phyloP scores from a whole-genome alignment of 2,797 vertebrate genomes.

The Acrossocheilus wenchowensis region DNA sequence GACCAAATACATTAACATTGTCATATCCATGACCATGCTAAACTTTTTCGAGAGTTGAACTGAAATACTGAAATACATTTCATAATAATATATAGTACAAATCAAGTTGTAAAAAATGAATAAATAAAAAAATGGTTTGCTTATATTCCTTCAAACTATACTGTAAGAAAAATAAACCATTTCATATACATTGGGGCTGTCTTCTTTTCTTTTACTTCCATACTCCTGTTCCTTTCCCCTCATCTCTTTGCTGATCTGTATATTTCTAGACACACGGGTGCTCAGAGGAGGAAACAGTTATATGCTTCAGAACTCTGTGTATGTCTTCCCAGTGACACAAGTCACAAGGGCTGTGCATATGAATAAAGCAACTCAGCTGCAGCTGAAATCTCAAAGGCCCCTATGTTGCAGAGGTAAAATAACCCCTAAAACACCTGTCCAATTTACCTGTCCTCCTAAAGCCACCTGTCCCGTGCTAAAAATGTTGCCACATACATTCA shows the following conservation, averaged over 20 bases:
- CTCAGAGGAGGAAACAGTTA: constrained; percentile 2
- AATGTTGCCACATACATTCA: constrained; percentile 1
- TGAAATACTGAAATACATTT: no score
- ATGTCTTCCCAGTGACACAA: constrained; percentile 28
- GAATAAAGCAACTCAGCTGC: constrained; percentile 13
- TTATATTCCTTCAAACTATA: background rate
- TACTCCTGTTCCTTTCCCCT: background rate
- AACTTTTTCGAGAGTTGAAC: no score
- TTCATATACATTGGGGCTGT: background rate
- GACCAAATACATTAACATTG: no score
- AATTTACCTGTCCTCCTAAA: constrained; percentile 33
- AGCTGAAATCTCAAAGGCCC: constrained; percentile 12
- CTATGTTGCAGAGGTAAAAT: background rate
- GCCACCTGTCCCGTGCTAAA: constrained; percentile 4
- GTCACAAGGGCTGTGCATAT: background rate
- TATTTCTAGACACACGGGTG: constrained; percentile 6
- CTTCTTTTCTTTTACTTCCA: background rate
- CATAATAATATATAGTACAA: no score
- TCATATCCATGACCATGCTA: no score
- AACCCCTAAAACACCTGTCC: constrained; percentile 32
- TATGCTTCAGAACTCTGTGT: constrained; percentile 8
- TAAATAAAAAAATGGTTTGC: background rate
- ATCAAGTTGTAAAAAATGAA: no score
- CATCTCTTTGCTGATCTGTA: background rate
- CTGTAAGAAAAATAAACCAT: background rate